Evolutionary conservation across 2,888 invertebrate genomes (phyloP), one percentile per base, ranked within the genome.

Genomic region (Neuroscelio doddi): DNA sequence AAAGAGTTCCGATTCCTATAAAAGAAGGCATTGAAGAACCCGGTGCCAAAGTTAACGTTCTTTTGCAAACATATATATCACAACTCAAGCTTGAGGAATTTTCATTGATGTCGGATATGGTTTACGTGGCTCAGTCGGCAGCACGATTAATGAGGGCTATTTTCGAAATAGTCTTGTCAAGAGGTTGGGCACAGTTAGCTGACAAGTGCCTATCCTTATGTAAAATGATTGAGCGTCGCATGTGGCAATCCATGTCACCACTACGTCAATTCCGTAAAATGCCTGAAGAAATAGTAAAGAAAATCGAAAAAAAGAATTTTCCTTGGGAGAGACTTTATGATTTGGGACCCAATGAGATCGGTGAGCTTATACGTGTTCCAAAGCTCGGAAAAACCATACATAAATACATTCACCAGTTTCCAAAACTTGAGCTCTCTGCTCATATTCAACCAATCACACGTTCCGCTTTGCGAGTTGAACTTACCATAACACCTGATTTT

Each of bases 201-300:
- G 98, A 98, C 82, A 99, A 98, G 83, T 93, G 97, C 0, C 85
- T 99, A 12, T 92, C 96, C 0, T 88, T 99, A 3, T 98, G 98
- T 86, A 99, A 99, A 86, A 99, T 99, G 98, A 96, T 99, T 62
- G 97, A 98, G 83, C 90, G 96, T 0, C 88, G 98, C 26, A 98
- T 98, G 97, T 99, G 99, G 99, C 98, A 98, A 84, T 97, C 97
- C 0, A 97, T 99, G 97, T 97, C 97, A 1, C 99, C 99, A 1
- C 86, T 99, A 9, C 86, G 99, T 9, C 99, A 99, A 83, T 99
- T 99, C 81, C 90, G 94, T 70, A 98, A 97, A 83, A 97, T 98
- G 90, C 98, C 96, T 0, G 97, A 96, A 79, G 98, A 98, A 87
- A 93, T 96, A 12, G 92, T 98, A 5, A 95, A 97, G 80, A 98